phyloP scores from a whole-genome alignment of 2,888 invertebrate species.

The Drosophila mercatorum region DNA sequence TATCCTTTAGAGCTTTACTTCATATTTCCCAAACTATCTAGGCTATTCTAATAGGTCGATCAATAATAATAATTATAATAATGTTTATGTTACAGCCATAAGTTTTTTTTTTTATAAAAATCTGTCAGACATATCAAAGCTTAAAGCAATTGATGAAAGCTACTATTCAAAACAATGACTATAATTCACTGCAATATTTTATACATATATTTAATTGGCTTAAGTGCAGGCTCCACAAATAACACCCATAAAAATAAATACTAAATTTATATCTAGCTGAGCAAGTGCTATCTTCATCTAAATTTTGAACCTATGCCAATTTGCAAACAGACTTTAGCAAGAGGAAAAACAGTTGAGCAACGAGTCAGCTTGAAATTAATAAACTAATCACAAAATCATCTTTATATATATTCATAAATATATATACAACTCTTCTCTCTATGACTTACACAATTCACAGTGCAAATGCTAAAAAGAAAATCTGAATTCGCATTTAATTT shows the following conservation, averaged over 20 bases:
- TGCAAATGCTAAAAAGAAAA: neutral
- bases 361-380: neutral
- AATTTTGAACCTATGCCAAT: neutral
- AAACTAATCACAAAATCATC: slow-evolving; percentile 3
- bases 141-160: neutral
- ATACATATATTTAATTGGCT: neutral
- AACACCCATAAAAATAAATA: too few species aligned
- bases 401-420: neutral
- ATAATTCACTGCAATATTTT: neutral
- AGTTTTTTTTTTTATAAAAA: too few species aligned
- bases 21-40: neutral
- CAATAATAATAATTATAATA: too few species aligned
- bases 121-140: neutral
- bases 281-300: neutral
- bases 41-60: neutral
- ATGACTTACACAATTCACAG: neutral
- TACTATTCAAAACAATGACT: neutral
- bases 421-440: neutral
- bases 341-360: neutral
- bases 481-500: neutral
- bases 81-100: too few species aligned
- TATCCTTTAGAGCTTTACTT: too few species aligned
- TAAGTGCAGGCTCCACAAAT: neutral
- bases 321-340: neutral
- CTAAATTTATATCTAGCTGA: neutral